Evolutionary conservation across 2,888 invertebrate species (phyloP).

Genomic region (Ryuthela nishihirai): DNA sequence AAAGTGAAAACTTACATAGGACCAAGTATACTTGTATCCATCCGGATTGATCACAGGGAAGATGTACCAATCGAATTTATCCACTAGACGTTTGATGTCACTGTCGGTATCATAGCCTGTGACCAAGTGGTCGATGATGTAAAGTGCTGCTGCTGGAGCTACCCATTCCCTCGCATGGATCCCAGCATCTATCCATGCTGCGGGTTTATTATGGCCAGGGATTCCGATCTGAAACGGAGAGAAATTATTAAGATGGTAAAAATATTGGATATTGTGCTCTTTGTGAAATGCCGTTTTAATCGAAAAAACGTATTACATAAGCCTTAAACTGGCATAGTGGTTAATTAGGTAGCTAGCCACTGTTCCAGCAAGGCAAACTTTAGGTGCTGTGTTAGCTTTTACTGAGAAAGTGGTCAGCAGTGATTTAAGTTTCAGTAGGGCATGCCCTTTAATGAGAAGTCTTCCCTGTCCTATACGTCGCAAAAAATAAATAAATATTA

Average conservation of each 20-base stretch:
- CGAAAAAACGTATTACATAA: no score
- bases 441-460: no score
- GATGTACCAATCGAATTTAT: slow-evolving; percentile 36
- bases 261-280: no score
- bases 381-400: no score
- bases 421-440: no score
- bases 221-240: slow-evolving; percentile 18
- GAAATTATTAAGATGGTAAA: neutral
- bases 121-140: slow-evolving; percentile 26
- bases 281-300: no score
- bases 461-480: no score
- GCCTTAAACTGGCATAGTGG: no score
- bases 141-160: slow-evolving; percentile 31
- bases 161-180: slow-evolving; percentile 41
- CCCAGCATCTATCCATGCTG: slow-evolving; percentile 37
- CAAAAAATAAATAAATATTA: no score
- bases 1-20: slow-evolving; percentile 30
- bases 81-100: slow-evolving; percentile 23
- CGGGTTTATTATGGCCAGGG: slow-evolving; percentile 21
- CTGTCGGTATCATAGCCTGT: slow-evolving; percentile 28
- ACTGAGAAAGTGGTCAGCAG: no score
- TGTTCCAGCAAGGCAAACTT: no score
- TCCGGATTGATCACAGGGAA: slow-evolving; percentile 37
- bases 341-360: no score
- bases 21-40: slow-evolving; percentile 37